Evolutionary conservation across 2,113 vertebrate genomes (phyloP), one percentile per base, ranked within the genome.

Genomic region (Gadus chalcogrammus): DNA sequence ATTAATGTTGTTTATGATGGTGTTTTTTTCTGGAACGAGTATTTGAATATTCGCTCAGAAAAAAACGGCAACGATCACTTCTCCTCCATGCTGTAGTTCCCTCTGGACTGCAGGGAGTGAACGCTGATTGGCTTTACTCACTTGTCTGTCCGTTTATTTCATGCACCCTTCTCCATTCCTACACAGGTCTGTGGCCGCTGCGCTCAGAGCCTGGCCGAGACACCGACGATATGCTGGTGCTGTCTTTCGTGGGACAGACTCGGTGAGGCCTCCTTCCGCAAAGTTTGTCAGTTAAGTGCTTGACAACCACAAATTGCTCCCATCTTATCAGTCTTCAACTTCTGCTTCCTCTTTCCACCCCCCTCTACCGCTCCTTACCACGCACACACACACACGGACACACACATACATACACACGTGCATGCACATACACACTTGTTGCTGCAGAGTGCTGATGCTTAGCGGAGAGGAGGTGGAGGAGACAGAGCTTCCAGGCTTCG

Each of bases 391-490:
- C 42, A 48, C 42, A 48, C 42, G 11, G 7, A 48, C 42, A 48
- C 9, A 48, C 42, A 13, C 42, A 48, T 9, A 48, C 42, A 48
- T 9, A 48, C 42, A 48, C 42, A 48, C 42, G 8, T 16, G 5
- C 59, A 22, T 4, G 17, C 20, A 20, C 22, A 12, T 9, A 15
- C 13, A 62, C 20, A 62, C 24, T 11, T 18, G 61, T 3, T 61
- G 11, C 3, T 56, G 17, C 74, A 99, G 97, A 76, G 97, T 99
- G 58, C 89, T 99, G 80, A 99, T 99, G 94, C 87, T 99, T 73
- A 98, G 95, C 0, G 97, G 97, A 1, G 97, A 99, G 79, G 97
- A 99, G 70, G 97, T 99, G 6, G 97, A 99, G 76, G 97, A 99
- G 77, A 99, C 97, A 0, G 97, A 99, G 71, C 92, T 99, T 65